Base-by-base conservation (phyloP, 2,888 invertebrate species). In the Rugalucina vietnamica region DNA sequence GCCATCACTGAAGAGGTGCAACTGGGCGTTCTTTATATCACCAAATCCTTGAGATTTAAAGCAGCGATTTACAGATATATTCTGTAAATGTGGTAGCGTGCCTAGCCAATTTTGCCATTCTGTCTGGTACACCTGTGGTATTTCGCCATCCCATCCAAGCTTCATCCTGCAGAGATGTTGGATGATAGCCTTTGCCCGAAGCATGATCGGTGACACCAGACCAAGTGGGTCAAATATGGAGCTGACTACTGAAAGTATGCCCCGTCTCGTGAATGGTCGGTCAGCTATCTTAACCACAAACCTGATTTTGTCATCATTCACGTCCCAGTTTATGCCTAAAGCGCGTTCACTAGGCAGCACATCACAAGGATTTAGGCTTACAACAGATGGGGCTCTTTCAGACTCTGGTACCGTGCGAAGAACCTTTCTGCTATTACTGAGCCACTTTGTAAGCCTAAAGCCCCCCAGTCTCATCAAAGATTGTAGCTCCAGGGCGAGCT, bases 211-310 rank as follows among this genome's bases (percentile, higher is more conserved):
- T 24, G 86, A 49, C 21, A 84, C 82, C 34, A 89, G 43, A 60
- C 89, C 88, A 34, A 89, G 76, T 24, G 88, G 88, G 71, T 86
- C 88, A 71, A 76, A 89, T 27, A 88, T 39, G 14, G 89, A 85
- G 73, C 87, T 89, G 10, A 87, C 79, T 14, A 81, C 75, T 0
- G 86, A 82, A 14, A 89, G 76, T 21, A 86, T 72, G 1, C 86
- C 83, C 21, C 88, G 79, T 78, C 84, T 78, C 0, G 87, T 89
- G 0, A 69, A 12, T n/a, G 85, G 85, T 39, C 83, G 79, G 29
- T 83, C 80, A 24, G 10, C 4, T n/a, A 81, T 1, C 24, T 78
- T 83, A 1, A 87, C 75, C 29, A 83, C 75, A 49, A 88, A 89
- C 43, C 24, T 60, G 10, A 87, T 69, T 27, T 49, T 57, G 57